Conservation (phyloP, 2,113 vertebrate species). For the Amblyornis subalaris region DNA sequence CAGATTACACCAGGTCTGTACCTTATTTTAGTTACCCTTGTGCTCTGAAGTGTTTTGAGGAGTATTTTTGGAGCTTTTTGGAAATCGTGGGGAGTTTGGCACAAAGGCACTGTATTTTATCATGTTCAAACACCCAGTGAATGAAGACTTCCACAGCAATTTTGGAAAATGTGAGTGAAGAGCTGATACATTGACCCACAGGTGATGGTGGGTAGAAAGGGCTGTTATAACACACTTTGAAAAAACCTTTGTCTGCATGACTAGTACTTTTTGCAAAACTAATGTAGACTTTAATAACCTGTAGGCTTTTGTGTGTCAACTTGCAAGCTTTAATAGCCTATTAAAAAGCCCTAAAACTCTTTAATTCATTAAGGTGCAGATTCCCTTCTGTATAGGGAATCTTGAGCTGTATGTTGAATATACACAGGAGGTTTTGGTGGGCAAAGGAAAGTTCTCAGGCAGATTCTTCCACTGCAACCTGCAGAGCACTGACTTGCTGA, state of each 20-base stretch:
- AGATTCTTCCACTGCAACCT: not conserved
- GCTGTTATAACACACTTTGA: not conserved
- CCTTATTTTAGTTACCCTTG: not conserved
- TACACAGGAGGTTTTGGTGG: not conserved
- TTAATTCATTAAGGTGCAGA: not conserved
- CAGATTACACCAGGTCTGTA: not conserved
- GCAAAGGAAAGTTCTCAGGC: not conserved
- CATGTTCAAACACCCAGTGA: not conserved
- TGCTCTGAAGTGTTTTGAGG: not conserved
- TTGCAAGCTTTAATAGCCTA: not conserved
- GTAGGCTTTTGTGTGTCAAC: not conserved
- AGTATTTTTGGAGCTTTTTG: not conserved
- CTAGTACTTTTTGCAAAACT: not conserved
- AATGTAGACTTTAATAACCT: not conserved
- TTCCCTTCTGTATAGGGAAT: not conserved
- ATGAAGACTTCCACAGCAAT: conserved; percentile 2
- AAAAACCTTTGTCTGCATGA: not conserved
- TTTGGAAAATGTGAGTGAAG: not conserved
- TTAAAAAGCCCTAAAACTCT: not conserved
- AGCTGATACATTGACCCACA: not conserved
- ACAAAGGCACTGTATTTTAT: not conserved
- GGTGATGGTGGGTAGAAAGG: not conserved
- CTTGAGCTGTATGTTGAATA: not conserved
- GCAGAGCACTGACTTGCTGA: not conserved
- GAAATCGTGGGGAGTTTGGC: not conserved